Evolutionary conservation across 2,888 invertebrate genomes (phyloP), one percentile per base, ranked within the genome.

Genomic region (Anoncus sp.): DNA sequence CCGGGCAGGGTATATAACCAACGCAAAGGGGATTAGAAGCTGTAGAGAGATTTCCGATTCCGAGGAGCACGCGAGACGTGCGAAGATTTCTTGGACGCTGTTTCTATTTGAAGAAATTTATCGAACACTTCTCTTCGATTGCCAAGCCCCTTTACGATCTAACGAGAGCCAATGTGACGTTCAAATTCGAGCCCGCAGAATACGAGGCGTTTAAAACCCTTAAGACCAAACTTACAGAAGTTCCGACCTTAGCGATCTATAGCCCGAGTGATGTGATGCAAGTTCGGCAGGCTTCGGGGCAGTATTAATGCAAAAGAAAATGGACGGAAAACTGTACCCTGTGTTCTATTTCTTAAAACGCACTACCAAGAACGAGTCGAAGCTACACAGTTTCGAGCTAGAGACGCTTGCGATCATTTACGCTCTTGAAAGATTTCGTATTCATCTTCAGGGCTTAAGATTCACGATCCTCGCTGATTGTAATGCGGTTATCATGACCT

Each of bases 351-450:
- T 86, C 82, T 87, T 86, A 7, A 86, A 86, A 69, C 77, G 85
- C 27, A 85, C 87, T 2, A 85, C 83, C 0, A 82, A 81, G 0
- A 31, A 47, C 1, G 87, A 89, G 76, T 69, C 82, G 0, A 86
- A 82, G 40, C 86, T 86, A 47, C 86, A 89, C 73, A 87, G 86
- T 77, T 90, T 84, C 73, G 88, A 89, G 60, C 62, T 90, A n/a
- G n/a, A n/a, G n/a, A n/a, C n/a, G n/a, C n/a, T n/a, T n/a, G n/a
- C n/a, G n/a, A n/a, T n/a, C n/a, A n/a, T n/a, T n/a, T n/a, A n/a
- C n/a, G n/a, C n/a, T n/a, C n/a, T n/a, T n/a, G n/a, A n/a, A n/a
- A n/a, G 24, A 2, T 57, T 60, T 14, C 55, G 60, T 5, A 43
- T 59, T 14, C 40, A 40, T 20, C n/a, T 43, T 4, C 43, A 22